Evolutionary conservation across 2,113 vertebrate genomes (phyloP).

Genomic region (Carassius carassius): DNA sequence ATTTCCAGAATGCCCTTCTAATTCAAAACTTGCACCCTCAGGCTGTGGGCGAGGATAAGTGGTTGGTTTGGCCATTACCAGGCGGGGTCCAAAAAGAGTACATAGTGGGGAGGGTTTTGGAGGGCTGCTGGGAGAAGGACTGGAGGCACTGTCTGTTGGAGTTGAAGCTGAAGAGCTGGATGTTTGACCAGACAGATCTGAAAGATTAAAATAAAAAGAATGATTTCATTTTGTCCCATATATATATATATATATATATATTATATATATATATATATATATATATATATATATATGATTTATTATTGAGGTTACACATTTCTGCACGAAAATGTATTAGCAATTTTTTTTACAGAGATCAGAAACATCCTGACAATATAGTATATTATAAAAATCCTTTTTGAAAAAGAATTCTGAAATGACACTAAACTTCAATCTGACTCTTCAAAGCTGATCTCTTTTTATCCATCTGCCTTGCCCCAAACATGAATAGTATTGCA

Average conservation of each 20-base stretch:
- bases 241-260: background rate
- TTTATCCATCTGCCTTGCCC: background rate
- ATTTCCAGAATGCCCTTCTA: conserved; percentile 66
- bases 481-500: conserved; percentile 35
- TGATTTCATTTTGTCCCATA: background rate
- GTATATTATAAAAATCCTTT: background rate
- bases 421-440: background rate
- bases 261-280: too few species aligned
- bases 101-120: conserved; percentile 73
- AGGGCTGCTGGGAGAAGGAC: conserved; percentile 75
- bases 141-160: conserved; percentile 76
- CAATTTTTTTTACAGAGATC: background rate
- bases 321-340: background rate
- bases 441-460: background rate
- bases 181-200: conserved; percentile 75
- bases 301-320: background rate
- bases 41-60: conserved; percentile 82
- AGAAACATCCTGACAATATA: background rate
- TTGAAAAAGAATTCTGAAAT: background rate
- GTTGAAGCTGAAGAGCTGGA: conserved; percentile 75
- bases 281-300: background rate
- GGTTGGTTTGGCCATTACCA: conserved; percentile 65
- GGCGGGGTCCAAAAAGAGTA: conserved; percentile 71
- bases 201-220: conserved; percentile 45
- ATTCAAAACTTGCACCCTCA: conserved; percentile 84